Base-by-base conservation (phyloP, 2,113 vertebrate genomes). In the Herpailurus yagouaroundi region DNA sequence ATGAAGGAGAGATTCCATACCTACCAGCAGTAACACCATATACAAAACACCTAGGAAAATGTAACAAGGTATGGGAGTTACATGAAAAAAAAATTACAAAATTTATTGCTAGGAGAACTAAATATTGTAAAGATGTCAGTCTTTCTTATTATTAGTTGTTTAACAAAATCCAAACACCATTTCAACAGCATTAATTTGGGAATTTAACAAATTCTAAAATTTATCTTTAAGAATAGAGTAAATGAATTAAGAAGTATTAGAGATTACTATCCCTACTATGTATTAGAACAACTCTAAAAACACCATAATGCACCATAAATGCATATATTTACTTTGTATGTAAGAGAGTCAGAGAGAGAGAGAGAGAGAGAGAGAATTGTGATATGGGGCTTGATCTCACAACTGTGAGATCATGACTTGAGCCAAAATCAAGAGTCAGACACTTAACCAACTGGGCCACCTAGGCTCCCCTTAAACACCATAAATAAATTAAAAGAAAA, bases 151-250 rank as follows among this genome's bases (percentile, higher is more conserved):
- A 69, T 38, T 91, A 52, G 74, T 66, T 63, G 16, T 60, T 91
- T 55, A 69, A 21, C 23, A 92, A 80, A 91, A 76, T 69, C 16
- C 13, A 84, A 92, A 73, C 19, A 91, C 21, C 25, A 27, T 89
- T 94, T 83, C 2, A n/a, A 69, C 1, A 29, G 11, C 23, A 1
- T 63, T 76, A 13, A 64, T 90, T 97, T 74, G 48, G 63, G 45
- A 81, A 93, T 60, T 93, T 73, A 91, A 69, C 18, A 52, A 84
- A 81, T 89, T 91, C 5, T 33, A 45, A 90, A 87, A 27, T 79
- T 94, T n/a, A 71, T 84, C 45, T 97, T 95, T 23, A 80, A 71
- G 57, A 87, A 60, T 63, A 94, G 23, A 41, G 45, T 73, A 86
- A 36, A 89, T 76, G 27, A 38, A 86, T 50, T 71, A 50, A 69